phyloP scores from a whole-genome alignment of 2,797 vertebrate genomes.

The Distichodus sexfasciatus region DNA sequence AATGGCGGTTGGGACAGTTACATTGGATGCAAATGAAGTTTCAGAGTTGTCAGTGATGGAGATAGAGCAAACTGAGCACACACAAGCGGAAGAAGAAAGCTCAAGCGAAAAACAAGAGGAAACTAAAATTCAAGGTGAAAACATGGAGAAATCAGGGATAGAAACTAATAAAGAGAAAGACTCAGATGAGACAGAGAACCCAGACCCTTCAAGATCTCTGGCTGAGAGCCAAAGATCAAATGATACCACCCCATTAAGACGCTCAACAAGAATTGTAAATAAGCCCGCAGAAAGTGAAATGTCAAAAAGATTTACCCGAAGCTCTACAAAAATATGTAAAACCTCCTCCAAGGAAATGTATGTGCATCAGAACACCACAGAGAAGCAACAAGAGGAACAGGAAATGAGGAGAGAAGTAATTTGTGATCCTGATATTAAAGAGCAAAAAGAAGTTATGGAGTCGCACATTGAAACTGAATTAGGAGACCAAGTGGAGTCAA shows the following conservation, averaged over 20 bases:
- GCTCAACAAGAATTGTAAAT: not conserved
- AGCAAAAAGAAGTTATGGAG: not conserved
- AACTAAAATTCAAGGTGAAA: constrained; percentile 16
- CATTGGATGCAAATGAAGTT: constrained; percentile 62
- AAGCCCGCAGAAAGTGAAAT: constrained; percentile 1
- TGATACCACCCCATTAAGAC: not conserved
- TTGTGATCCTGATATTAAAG: not conserved
- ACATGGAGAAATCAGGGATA: not conserved
- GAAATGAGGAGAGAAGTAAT: not conserved
- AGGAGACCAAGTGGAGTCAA: not conserved
- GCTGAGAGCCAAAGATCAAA: constrained; percentile 1
- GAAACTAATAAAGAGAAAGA: not conserved
- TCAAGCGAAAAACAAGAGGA: constrained; percentile 6
- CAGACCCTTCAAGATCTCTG: not conserved
- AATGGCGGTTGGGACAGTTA: constrained; percentile 48
- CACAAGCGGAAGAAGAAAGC: constrained; percentile 8
- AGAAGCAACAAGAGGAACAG: constrained; percentile 6
- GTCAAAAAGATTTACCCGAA: not conserved
- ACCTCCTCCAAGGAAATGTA: not conserved
- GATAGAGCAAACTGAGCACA: constrained; percentile 7
- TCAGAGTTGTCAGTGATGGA: constrained; percentile 73
- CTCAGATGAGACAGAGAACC: not conserved
- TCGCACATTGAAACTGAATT: not conserved
- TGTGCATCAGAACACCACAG: not conserved
- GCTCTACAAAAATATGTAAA: not conserved